Conservation (phyloP, 2,888 invertebrate species). For the Clepsis dumicolana region DNA sequence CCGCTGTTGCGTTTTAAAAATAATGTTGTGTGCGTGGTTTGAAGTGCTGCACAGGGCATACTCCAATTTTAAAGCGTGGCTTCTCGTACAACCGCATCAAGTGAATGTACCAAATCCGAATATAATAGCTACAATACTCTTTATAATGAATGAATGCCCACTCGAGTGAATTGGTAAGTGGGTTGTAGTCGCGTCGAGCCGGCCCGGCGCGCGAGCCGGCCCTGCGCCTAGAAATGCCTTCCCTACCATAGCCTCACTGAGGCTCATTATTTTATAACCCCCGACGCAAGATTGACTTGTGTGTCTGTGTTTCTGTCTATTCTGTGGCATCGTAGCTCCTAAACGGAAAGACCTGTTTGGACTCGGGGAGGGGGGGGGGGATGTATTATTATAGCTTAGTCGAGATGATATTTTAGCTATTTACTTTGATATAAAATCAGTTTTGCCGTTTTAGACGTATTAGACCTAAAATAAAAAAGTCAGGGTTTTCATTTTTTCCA, state of each 20-base stretch:
- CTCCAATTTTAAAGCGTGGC: constrained; percentile 39
- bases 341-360: too few species aligned
- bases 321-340: too few species aligned
- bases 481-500: too few species aligned
- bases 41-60: constrained; percentile 40
- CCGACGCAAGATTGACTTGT: too few species aligned
- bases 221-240: not conserved
- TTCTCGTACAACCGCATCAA: constrained; percentile 46
- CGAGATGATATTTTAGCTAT: too few species aligned
- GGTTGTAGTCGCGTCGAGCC: constrained; percentile 57
- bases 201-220: not conserved
- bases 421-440: too few species aligned
- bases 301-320: too few species aligned
- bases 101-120: constrained; percentile 76
- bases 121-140: constrained; percentile 78
- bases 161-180: constrained; percentile 85
- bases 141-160: constrained; percentile 83
- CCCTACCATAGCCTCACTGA: not conserved
- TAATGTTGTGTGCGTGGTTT: not conserved
- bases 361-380: too few species aligned
- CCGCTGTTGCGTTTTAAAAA: constrained; percentile 1
- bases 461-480: too few species aligned
- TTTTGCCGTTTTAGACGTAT: too few species aligned
- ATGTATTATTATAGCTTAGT: too few species aligned
- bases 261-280: not conserved